Percentiles rank a stretch among this genome's conserved stretches.
These are phyloP conservation scores for Parazoanthus atlanticus DNA, from an alignment of 92 coral and sea anemone species.

Conservation along the genomic window DNA sequence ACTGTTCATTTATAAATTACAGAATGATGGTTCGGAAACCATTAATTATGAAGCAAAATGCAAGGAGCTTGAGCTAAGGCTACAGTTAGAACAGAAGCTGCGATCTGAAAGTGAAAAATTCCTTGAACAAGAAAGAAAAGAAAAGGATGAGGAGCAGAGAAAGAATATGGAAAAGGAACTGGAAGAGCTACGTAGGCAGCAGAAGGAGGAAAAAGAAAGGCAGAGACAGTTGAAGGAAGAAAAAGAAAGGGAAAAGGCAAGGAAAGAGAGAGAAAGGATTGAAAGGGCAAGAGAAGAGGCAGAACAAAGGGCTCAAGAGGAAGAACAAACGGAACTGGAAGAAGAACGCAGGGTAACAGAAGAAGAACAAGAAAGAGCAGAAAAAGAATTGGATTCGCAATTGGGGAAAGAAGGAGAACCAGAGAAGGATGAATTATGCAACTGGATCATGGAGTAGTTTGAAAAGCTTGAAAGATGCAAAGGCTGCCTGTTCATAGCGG, in stretches of 20 bases:
- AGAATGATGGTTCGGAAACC: neutral
- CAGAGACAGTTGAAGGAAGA: neutral
- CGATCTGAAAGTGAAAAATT: neutral
- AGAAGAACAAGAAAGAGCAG: no score
- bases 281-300: conserved; percentile 8
- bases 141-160: neutral
- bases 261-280: conserved; percentile 4
- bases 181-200: neutral
- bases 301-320: neutral
- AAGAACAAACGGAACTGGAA: no score
- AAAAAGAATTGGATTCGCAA: no score
- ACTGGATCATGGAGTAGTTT: no score
- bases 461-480: no score
- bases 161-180: conserved; percentile 5
- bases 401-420: no score
- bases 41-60: neutral
- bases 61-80: conserved; percentile 7
- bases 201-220: neutral
- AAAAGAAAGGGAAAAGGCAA: neutral
- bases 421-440: no score
- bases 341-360: no score
- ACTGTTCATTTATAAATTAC: neutral
- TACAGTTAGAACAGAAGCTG: neutral
- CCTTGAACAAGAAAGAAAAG: neutral
- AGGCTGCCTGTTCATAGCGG: no score